phyloP scores from a whole-genome alignment of 2,797 vertebrate species.

The Muraenolepis orangiensis region DNA sequence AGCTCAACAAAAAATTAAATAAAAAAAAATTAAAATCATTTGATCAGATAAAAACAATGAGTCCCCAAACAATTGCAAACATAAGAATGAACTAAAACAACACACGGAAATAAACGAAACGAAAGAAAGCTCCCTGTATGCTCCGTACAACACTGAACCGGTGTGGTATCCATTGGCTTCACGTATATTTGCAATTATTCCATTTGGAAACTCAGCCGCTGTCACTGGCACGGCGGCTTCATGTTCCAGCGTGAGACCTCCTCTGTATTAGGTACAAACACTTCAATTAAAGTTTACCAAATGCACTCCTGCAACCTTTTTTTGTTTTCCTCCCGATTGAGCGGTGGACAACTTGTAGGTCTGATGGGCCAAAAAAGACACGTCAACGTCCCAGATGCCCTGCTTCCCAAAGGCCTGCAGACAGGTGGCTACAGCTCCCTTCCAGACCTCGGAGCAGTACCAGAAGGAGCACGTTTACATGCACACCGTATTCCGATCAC shows the following conservation, averaged over 20 bases:
- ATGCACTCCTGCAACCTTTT: neutral
- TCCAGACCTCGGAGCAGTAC: neutral
- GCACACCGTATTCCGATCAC: neutral
- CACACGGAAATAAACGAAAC: neutral
- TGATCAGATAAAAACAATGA: neutral
- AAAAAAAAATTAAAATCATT: neutral
- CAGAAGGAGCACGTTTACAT: neutral
- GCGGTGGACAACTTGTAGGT: neutral
- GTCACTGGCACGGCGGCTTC: constrained; percentile 3
- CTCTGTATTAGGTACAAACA: neutral
- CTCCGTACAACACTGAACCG: constrained; percentile 22
- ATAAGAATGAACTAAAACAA: neutral
- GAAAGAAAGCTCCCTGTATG: constrained; percentile 18
- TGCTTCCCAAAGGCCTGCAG: neutral
- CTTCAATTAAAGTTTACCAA: neutral
- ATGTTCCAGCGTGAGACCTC: neutral
- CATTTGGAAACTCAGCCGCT: neutral
- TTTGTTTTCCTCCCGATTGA: neutral
- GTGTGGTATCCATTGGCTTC: neutral
- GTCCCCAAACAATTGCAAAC: neutral
- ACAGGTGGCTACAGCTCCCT: neutral
- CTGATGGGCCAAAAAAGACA: neutral
- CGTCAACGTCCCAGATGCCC: neutral
- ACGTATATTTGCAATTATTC: neutral
- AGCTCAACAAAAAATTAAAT: neutral